phyloP scores from a whole-genome alignment of 2,888 invertebrate species.

The Leistus spinibarbis region DNA sequence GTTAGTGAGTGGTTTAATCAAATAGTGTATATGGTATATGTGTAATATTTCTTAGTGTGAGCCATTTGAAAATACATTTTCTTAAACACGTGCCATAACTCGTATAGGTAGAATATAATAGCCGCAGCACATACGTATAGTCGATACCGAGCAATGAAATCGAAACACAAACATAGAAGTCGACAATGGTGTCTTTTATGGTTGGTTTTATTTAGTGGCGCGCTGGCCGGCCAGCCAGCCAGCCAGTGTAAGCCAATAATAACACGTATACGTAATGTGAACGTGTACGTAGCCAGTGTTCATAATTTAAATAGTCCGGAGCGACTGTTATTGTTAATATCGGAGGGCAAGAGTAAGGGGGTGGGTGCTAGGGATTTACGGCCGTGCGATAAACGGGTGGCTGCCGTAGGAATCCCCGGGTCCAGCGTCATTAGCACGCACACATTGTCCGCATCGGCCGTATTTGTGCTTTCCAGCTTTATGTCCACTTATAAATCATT shows the following conservation, averaged over 20 bases:
- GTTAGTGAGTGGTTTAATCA: too few species aligned
- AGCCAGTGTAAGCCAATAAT: background rate
- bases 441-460: background rate
- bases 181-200: background rate
- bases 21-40: background rate
- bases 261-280: background rate
- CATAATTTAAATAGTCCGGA: slow-evolving; percentile 23
- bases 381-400: slow-evolving; percentile 9
- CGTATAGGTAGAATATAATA: background rate
- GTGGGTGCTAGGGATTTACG: background rate
- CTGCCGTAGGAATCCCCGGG: slow-evolving; percentile 6
- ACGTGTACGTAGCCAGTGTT: background rate
- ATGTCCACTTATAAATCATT: slow-evolving; percentile 34
- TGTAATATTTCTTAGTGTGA: background rate
- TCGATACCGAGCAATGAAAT: too few species aligned
- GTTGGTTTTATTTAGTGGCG: background rate
- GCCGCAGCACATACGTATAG: too few species aligned
- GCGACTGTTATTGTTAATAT: slow-evolving; percentile 23
- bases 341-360: background rate
- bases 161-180: background rate
- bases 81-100: background rate
- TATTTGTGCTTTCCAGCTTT: background rate
- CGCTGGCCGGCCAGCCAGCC: background rate
- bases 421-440: slow-evolving; percentile 32
- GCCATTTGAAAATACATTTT: background rate